Percentiles rank a stretch among this genome's conserved stretches.
Conservation (phyloP, 2,888 invertebrate species). For the Didymodactylos carnosus region DNA sequence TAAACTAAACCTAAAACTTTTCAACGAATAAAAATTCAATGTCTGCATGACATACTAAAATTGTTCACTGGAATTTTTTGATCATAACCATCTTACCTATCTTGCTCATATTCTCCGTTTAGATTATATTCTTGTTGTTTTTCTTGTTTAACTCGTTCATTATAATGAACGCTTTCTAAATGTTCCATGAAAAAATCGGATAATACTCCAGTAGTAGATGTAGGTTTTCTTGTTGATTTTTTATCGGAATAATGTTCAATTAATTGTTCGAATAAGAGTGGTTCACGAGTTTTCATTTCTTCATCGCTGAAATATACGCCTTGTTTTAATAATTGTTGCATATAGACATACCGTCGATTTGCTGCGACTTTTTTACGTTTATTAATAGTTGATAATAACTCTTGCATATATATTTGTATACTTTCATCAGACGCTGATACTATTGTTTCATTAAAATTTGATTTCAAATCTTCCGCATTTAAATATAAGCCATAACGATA, state of each 20-base stretch:
- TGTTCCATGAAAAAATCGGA: background rate
- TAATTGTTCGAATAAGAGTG: constrained; percentile 47
- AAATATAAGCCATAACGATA: constrained; percentile 55
- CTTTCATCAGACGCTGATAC: background rate
- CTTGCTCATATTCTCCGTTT: background rate
- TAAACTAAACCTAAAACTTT: too few species aligned
- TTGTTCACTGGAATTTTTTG: too few species aligned
- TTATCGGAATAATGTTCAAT: background rate
- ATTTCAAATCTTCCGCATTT: constrained; percentile 47
- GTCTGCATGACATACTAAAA: too few species aligned
- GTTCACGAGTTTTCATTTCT: constrained; percentile 79
- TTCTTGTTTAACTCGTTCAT: background rate
- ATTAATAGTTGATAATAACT: constrained; percentile 18
- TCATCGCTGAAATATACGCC: constrained; percentile 65
- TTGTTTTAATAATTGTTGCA: constrained; percentile 50
- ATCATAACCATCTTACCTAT: too few species aligned
- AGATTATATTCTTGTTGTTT: background rate
- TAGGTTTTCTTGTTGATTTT: background rate
- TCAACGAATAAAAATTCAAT: too few species aligned
- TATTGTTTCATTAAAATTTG: constrained; percentile 25
- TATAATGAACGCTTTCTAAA: background rate
- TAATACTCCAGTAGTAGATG: background rate
- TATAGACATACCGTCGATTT: constrained; percentile 61
- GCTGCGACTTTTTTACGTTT: constrained; percentile 33
- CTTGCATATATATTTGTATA: background rate